A percentile compares a stretch with the other conserved stretches of the same genome.
Conservation (phyloP, 2,888 invertebrate species). For the Hypercompe scribonia region DNA sequence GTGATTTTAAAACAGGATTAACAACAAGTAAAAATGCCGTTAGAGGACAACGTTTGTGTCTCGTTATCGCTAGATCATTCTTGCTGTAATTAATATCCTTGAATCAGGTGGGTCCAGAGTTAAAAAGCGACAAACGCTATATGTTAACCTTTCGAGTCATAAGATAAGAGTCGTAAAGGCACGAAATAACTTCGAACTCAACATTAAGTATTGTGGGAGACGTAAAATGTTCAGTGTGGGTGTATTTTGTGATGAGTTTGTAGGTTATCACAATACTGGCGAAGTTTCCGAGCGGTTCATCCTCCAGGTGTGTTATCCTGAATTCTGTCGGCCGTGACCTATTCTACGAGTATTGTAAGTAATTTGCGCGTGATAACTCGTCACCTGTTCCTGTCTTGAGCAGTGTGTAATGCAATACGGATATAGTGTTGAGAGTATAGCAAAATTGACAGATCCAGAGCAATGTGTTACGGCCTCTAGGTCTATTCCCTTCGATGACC, state of each 20-base stretch:
- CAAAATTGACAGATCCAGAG: too few species aligned
- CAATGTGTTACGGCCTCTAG: too few species aligned
- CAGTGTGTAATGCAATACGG: too few species aligned
- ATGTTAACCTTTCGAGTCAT: background rate
- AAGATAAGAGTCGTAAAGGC: background rate
- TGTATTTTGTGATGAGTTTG: background rate
- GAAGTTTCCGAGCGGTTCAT: background rate
- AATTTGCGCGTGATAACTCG: too few species aligned
- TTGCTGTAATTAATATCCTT: background rate
- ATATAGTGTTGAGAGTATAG: too few species aligned
- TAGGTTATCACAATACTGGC: background rate
- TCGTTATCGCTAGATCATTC: background rate
- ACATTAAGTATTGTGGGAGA: background rate
- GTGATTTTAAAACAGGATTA: background rate
- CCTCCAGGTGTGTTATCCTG: too few species aligned
- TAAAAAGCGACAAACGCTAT: background rate
- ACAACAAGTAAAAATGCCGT: background rate
- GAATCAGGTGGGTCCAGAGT: background rate
- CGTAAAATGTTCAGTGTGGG: background rate
- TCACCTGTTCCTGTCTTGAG: too few species aligned
- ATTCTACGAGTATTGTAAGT: too few species aligned
- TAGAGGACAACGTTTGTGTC: background rate
- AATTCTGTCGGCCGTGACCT: too few species aligned
- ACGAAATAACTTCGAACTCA: background rate
- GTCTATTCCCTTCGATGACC: too few species aligned